These are phyloP conservation scores for Arvicola amphibius DNA, from an alignment of 2,797 vertebrate species.

Conservation along the genomic window DNA sequence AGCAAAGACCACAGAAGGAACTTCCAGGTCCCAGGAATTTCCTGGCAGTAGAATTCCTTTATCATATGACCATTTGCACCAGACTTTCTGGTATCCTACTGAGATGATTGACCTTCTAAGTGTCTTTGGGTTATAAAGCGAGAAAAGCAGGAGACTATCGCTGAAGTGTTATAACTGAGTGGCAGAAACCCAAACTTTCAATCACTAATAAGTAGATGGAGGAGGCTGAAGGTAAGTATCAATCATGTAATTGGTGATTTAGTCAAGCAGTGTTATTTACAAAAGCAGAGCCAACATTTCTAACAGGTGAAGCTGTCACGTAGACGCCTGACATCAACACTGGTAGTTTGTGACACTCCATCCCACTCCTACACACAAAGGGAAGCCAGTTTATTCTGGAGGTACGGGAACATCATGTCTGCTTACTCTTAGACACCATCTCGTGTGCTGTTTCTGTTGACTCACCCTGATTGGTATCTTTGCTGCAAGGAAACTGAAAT, in stretches of 20 bases:
- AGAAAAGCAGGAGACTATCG: background rate
- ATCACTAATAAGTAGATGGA: background rate
- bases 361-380: background rate
- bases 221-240: background rate
- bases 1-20: background rate
- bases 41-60: background rate
- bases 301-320: background rate
- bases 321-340: background rate
- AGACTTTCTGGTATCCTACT: background rate
- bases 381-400: background rate
- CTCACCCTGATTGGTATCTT: background rate
- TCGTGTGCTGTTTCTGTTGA: background rate
- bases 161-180: background rate
- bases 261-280: background rate
- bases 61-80: background rate
- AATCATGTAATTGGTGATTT: background rate
- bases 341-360: background rate
- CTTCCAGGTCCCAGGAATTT: background rate
- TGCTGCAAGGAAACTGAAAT: background rate
- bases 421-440: background rate
- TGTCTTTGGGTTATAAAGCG: background rate
- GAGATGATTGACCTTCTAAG: background rate
- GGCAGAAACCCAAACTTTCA: background rate
- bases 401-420: background rate
- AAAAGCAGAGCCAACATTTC: background rate